Conservation (phyloP, 2,113 vertebrate genomes). For the Hyperopisus bebe region DNA sequence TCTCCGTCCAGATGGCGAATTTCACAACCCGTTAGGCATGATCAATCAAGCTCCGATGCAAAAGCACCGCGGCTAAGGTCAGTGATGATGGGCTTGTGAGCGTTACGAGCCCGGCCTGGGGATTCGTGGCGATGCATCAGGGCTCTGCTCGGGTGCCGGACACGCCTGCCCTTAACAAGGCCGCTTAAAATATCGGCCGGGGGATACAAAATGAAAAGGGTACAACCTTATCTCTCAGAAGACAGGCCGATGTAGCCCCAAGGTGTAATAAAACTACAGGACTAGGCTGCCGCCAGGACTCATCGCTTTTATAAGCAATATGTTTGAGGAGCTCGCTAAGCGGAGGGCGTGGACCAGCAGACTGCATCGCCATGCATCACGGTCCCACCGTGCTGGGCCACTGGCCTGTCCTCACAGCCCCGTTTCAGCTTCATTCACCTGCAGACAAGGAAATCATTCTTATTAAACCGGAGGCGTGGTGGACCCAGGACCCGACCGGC, state of each 20-base stretch:
- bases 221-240: constrained; percentile 89
- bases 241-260: constrained; percentile 79
- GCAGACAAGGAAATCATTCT: neutral
- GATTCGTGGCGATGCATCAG: constrained; percentile 60
- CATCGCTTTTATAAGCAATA: constrained; percentile 85
- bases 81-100: constrained; percentile 63
- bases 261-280: constrained; percentile 89
- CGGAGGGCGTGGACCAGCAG: constrained; percentile 61
- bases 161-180: constrained; percentile 68
- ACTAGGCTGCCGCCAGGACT: constrained; percentile 78
- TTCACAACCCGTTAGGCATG: constrained; percentile 69
- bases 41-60: constrained; percentile 66
- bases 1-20: constrained; percentile 70
- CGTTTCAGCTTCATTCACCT: neutral
- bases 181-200: constrained; percentile 77
- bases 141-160: constrained; percentile 49
- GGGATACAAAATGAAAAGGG: constrained; percentile 87
- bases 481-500: neutral
- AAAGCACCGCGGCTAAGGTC: constrained; percentile 58
- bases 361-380: constrained; percentile 59
- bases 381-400: constrained; percentile 34
- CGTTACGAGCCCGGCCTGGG: constrained; percentile 53
- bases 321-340: constrained; percentile 80
- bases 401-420: neutral
- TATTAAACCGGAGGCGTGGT: neutral